These are phyloP conservation scores for Malacoraja senta DNA, from an alignment of 2,797 vertebrate genomes.

Conservation along the genomic window DNA sequence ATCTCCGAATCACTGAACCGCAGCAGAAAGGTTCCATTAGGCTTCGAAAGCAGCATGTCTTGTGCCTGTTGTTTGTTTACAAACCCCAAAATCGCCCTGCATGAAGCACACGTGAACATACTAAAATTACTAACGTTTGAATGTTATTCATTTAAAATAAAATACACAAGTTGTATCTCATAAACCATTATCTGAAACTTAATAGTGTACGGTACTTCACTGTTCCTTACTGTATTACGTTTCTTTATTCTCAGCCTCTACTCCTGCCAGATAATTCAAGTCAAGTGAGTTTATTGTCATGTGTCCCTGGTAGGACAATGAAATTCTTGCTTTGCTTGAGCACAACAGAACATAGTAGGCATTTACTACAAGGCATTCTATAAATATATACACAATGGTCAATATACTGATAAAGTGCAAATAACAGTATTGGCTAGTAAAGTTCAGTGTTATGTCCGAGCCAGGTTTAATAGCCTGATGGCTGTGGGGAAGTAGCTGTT, in stretches of 20 bases:
- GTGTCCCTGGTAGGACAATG: too few relatives aligned
- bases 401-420: too few relatives aligned
- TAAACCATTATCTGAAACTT: neutral
- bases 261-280: neutral
- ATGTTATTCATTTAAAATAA: neutral
- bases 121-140: neutral
- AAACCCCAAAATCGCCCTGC: conserved; percentile 87
- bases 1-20: conserved; percentile 94
- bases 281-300: too few relatives aligned
- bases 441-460: too few relatives aligned
- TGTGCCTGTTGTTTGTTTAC: conserved; percentile 94
- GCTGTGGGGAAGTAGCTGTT: too few relatives aligned
- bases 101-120: neutral
- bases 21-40: conserved; percentile 88
- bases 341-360: too few relatives aligned
- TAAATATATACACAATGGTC: too few relatives aligned
- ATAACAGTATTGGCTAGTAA: too few relatives aligned
- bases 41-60: conserved; percentile 87
- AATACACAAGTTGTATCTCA: neutral
- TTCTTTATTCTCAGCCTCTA: neutral
- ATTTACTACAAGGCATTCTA: too few relatives aligned
- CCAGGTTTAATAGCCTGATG: too few relatives aligned
- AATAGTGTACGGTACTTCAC: neutral
- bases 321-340: too few relatives aligned
- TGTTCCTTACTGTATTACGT: neutral